Percentiles rank a stretch among this genome's conserved stretches.
Evolutionary conservation across 2,888 invertebrate genomes (phyloP).

Genomic region (Cylindroiulus punctatus): DNA sequence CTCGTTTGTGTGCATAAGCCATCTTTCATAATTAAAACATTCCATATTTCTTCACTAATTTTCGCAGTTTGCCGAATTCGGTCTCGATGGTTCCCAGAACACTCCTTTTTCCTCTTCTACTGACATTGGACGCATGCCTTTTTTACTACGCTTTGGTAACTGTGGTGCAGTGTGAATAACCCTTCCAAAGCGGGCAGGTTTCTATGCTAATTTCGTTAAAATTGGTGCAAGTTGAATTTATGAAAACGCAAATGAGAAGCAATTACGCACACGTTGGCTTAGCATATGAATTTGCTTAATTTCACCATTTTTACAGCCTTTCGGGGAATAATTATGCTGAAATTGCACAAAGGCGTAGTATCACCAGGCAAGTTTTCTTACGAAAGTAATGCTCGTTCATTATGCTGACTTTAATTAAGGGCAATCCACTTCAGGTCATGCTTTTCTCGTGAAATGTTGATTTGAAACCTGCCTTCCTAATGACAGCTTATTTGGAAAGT

Average conservation of each 20-base stretch:
- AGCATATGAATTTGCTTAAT: conserved; percentile 21
- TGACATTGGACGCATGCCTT: not conserved
- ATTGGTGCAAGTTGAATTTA: not conserved
- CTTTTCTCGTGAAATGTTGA: not conserved
- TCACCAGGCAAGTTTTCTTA: not conserved
- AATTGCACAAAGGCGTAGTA: not conserved
- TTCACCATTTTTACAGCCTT: conserved; percentile 14
- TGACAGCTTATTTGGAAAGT: not conserved
- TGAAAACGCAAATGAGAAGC: conserved; percentile 1
- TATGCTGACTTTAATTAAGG: conserved; percentile 1
- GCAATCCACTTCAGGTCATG: not conserved
- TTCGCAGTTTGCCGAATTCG: not conserved
- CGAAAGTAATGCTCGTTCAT: not conserved
- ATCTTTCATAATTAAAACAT: conserved; percentile 1
- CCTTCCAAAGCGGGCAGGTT: not conserved
- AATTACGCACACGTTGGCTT: not conserved
- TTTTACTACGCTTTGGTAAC: not conserved
- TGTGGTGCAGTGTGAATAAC: not conserved
- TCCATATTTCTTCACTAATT: not conserved
- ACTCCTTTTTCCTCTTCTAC: not conserved
- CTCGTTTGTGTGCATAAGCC: not conserved
- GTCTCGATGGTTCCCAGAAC: not conserved
- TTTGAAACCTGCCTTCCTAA: not conserved
- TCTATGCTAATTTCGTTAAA: conserved; percentile 11
- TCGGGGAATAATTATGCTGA: conserved; percentile 15